Evolutionary conservation across 2,888 invertebrate genomes (phyloP).

Genomic region (Archips xylosteana): DNA sequence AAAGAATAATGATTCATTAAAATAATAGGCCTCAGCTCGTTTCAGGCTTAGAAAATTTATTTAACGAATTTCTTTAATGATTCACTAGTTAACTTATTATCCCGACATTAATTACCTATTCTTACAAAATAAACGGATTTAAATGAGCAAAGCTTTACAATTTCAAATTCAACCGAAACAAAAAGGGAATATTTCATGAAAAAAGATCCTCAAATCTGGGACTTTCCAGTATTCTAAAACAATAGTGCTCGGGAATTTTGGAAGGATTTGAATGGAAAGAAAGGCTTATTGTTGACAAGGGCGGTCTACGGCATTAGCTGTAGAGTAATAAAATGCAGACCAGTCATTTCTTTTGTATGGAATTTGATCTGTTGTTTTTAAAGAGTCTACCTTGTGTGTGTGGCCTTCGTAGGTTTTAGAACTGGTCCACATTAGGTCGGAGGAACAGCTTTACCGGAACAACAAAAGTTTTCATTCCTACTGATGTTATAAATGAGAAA

Average conservation of each 20-base stretch:
- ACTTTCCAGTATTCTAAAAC: conserved; percentile 27
- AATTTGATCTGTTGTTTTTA: background rate
- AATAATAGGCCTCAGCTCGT: conserved; percentile 52
- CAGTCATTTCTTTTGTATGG: background rate
- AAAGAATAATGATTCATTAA: conserved; percentile 42
- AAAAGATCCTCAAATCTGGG: conserved; percentile 22
- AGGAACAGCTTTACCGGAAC: too few species aligned
- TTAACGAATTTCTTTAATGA: conserved; percentile 57
- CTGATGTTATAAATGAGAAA: too few species aligned
- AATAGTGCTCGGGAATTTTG: conserved; percentile 24
- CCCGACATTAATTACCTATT: conserved; percentile 55
- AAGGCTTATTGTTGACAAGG: background rate
- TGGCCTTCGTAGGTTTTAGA: too few species aligned
- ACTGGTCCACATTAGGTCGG: too few species aligned
- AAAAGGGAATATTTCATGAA: conserved; percentile 36
- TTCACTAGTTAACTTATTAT: conserved; percentile 60
- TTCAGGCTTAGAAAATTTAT: conserved; percentile 52
- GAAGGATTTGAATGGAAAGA: conserved; percentile 16
- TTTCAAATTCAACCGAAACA: conserved; percentile 35
- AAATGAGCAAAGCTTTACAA: conserved; percentile 24
- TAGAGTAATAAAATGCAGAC: conserved; percentile 32
- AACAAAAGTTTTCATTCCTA: too few species aligned
- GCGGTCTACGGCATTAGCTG: conserved; percentile 24
- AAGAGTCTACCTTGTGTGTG: too few species aligned
- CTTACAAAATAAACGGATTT: conserved; percentile 45